Evolutionary conservation across 2,113 vertebrate genomes (phyloP).

Genomic region (Cathartes aura): DNA sequence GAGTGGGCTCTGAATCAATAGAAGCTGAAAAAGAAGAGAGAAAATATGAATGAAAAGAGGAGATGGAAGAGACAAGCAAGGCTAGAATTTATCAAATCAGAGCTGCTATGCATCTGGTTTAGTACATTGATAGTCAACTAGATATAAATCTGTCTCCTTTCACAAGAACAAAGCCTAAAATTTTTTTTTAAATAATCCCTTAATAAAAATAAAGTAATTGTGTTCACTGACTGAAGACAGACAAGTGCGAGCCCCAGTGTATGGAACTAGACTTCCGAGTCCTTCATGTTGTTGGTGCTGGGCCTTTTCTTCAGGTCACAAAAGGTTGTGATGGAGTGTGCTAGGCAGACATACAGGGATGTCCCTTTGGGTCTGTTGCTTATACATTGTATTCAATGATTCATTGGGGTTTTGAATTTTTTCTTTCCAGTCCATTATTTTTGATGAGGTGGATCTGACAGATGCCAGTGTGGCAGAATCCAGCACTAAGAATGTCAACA

Average conservation of each 20-base stretch:
- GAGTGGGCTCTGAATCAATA: not conserved
- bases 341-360: not conserved
- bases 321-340: not conserved
- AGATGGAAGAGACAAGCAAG: not conserved
- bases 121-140: not conserved
- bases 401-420: not conserved
- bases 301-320: not conserved
- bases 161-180: not conserved
- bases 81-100: not conserved
- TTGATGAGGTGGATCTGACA: slow-evolving; percentile 96
- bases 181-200: not conserved
- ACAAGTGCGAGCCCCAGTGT: not conserved
- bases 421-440: slow-evolving; percentile 92
- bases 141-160: not conserved
- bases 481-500: slow-evolving; percentile 98
- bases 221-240: not conserved
- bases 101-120: not conserved
- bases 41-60: not conserved
- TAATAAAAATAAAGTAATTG: not conserved
- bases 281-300: not conserved
- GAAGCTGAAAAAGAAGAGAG: not conserved
- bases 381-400: not conserved
- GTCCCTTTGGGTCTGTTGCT: not conserved
- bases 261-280: not conserved
- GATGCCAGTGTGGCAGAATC: slow-evolving; percentile 97